Base-by-base conservation (phyloP, 2,888 invertebrate genomes). In the Ichneumoninae sp. region DNA sequence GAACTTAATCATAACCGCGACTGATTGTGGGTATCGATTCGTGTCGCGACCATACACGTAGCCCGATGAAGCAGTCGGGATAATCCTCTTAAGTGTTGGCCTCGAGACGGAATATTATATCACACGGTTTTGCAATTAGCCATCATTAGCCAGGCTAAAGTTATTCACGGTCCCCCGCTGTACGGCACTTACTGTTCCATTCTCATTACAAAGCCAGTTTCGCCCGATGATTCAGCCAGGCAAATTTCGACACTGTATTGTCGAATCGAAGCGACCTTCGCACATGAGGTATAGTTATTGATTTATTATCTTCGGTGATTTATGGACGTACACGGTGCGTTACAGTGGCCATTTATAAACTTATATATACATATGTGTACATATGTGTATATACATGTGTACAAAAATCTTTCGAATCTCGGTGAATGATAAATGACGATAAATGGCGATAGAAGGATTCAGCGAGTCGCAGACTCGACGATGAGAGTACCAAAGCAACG, bases 351-450 rank as follows among this genome's bases (percentile, higher is more conserved):
- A 33, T 33, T 6, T 7, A 33, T 6, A 6, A 6, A 7, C 6
- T 7, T 6, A 33, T 6, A 8, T n/a, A 22, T n/a, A 54, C 6
- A 1, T 54, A 8, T 54, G 7, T 19, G 1, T 7, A 0, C 22
- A 22, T 54, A 22, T 19, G 0, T 40, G 7, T 40, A 2, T 40
- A 1, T 40, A 8, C 8, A 40, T 40, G 0, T 8, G 10, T 1
- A 40, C 2, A 26, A 26, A 60, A 52, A n/a, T 33, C 33, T 19
- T 44, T 75, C 33, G n/a, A 16, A 62, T 47, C 44, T 44, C 19
- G 47, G 26, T 52, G 65, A 80, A 70, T 80, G 66, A 66, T 76
- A 36, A 30, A 80, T 75, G 60, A 71, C 66, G 44, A 72, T 40
- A 40, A 40, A 40, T 40, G 40, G 8, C 8, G 8, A 40, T 40